Percentiles rank a stretch among this genome's conserved stretches.
These are phyloP conservation scores for Artibeus lituratus DNA, from an alignment of 2,797 vertebrate species.

Conservation along the genomic window DNA sequence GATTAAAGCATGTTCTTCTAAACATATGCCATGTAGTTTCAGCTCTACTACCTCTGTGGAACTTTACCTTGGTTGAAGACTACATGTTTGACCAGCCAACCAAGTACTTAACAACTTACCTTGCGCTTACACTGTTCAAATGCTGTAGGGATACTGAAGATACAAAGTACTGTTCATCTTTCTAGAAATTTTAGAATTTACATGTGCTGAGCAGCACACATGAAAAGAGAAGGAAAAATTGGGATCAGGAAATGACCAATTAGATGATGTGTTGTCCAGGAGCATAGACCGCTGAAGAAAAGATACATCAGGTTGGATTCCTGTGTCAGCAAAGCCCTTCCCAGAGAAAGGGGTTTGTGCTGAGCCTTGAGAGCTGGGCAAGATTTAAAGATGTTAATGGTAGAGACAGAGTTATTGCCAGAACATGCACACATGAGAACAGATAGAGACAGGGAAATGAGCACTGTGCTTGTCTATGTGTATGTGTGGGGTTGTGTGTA, in stretches of 20 bases:
- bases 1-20: background rate
- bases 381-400: background rate
- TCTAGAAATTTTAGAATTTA: background rate
- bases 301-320: background rate
- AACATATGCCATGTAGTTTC: background rate
- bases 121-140: background rate
- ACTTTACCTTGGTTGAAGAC: background rate
- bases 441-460: background rate
- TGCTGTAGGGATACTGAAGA: background rate
- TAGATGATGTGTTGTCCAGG: background rate
- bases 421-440: background rate
- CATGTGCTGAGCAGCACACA: background rate
- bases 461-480: fast-evolving
- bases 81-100: background rate
- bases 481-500: too few species aligned
- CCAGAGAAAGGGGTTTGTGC: background rate
- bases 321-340: background rate
- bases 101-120: background rate
- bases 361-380: background rate
- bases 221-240: background rate
- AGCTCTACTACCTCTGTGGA: background rate
- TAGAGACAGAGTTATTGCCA: background rate
- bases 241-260: background rate
- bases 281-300: background rate
- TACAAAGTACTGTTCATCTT: background rate